Conservation (phyloP, 2,888 invertebrate genomes). For the Lithophane leautieri region DNA sequence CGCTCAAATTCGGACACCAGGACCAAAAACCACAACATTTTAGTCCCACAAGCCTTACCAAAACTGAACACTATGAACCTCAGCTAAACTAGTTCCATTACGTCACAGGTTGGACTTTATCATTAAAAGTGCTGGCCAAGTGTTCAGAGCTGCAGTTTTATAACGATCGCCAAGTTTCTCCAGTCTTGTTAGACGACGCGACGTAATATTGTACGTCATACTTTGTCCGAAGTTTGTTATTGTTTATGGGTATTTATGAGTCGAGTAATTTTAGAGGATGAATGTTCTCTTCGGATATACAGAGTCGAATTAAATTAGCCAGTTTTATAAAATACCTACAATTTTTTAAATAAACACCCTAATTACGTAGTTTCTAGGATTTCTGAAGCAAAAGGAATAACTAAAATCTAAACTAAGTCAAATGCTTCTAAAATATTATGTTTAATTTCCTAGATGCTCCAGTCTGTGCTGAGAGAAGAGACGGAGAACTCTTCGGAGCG, state of each 20-base stretch:
- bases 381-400: too few species aligned
- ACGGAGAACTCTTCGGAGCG: slow-evolving; percentile 95
- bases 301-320: too few species aligned
- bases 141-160: slow-evolving; percentile 68
- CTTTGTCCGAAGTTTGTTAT: slow-evolving; percentile 45
- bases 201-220: slow-evolving; percentile 51
- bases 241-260: slow-evolving; percentile 39
- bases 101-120: slow-evolving; percentile 64
- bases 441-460: slow-evolving; percentile 91
- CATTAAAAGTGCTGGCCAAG: slow-evolving; percentile 68
- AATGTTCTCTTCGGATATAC: too few species aligned
- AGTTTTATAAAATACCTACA: too few species aligned
- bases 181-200: slow-evolving; percentile 42
- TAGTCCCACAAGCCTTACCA: background rate
- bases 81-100: slow-evolving; percentile 47
- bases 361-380: too few species aligned
- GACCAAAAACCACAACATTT: background rate
- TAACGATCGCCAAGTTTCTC: slow-evolving; percentile 66
- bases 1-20: background rate
- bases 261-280: background rate
- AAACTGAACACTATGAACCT: slow-evolving; percentile 33
- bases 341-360: too few species aligned
- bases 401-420: too few species aligned
- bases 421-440: too few species aligned
- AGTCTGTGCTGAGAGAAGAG: slow-evolving; percentile 94